Evolutionary conservation across 2,888 invertebrate species (phyloP).

Genomic region (Cosmia trapezina): DNA sequence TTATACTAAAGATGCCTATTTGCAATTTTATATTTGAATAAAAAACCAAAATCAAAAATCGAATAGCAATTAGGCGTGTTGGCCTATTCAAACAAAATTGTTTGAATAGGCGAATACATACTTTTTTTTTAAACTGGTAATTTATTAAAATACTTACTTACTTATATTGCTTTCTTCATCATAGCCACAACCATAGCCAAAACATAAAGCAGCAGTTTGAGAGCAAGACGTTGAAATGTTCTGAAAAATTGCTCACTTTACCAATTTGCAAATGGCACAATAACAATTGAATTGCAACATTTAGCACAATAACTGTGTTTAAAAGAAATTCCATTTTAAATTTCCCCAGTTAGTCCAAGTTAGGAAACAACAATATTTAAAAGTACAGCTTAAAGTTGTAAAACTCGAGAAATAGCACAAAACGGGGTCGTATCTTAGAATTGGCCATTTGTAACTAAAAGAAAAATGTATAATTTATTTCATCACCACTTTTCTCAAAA

Average conservation of each 20-base stretch:
- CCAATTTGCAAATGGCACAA: conserved; percentile 5
- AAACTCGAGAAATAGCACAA: conserved; percentile 26
- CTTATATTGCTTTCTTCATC: background rate
- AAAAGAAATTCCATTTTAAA: conserved; percentile 43
- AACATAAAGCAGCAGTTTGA: background rate
- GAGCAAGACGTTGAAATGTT: background rate
- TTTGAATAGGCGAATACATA: background rate
- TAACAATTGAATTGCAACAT: conserved; percentile 17
- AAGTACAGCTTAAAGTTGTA: conserved; percentile 23
- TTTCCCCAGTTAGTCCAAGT: conserved; percentile 25
- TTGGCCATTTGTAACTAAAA: background rate
- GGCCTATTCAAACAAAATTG: background rate
- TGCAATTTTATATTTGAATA: background rate
- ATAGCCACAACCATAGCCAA: background rate
- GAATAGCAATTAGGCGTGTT: background rate
- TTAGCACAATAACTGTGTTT: conserved; percentile 20
- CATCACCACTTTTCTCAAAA: background rate
- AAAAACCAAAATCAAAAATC: background rate
- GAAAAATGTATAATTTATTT: conserved; percentile 1
- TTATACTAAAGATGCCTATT: background rate
- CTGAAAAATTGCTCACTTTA: background rate
- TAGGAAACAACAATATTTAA: conserved; percentile 53
- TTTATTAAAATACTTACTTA: too few relatives aligned
- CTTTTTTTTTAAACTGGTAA: background rate
- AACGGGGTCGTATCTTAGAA: conserved; percentile 12